Evolutionary conservation across 1,140 invertebrate genomes (phyloP), one percentile per base, ranked within the genome.

Genomic region (Trigoniulus corallinus): DNA sequence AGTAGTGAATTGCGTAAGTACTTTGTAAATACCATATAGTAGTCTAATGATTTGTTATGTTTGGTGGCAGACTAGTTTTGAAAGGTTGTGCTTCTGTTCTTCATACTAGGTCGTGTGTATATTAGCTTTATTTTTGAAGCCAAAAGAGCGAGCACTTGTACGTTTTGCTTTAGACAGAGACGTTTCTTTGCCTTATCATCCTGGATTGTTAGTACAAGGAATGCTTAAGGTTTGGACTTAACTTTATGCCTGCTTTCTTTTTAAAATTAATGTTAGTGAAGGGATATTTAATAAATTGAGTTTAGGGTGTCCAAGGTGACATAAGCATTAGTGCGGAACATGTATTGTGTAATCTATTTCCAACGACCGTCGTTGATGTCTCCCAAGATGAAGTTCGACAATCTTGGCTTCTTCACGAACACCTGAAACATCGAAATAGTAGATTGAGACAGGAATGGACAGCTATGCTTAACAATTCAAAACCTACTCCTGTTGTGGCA

Each of bases 351-450:
- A 39, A 25, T 20, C 29, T 10, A 7, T 39, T n/a, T 41, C 47
- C 47, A 15, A 49, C 47, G 3, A 49, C 47, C 3, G 21, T 49
- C 3, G 34, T 49, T 10, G 39, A 49, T 21, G 2, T 49, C 4
- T n/a, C 10, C 7, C 3, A 39, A 39, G 27, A 24, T 20, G 4
- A 49, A 49, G 47, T 49, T 46, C 10, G 7, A 3, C 7, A 23
- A 39, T 43, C 47, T 20, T 21, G 47, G 20, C 23, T 37, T 3
- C 24, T 15, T 7, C 24, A 37, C 20, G 47, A 49, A 49, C 47
- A 49, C 24, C 3, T 20, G 10, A 12, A n/a, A 3, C 27, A 49
- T 3, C 26, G 27, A 2, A 25, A 41, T 15, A 41, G 4, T 10
- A 7, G 3, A 43, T 12, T 49, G 3, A 49, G 21, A 46, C 10